Base-by-base conservation (phyloP, 1,140 invertebrate species). In the Rhopalosiphum padi region DNA sequence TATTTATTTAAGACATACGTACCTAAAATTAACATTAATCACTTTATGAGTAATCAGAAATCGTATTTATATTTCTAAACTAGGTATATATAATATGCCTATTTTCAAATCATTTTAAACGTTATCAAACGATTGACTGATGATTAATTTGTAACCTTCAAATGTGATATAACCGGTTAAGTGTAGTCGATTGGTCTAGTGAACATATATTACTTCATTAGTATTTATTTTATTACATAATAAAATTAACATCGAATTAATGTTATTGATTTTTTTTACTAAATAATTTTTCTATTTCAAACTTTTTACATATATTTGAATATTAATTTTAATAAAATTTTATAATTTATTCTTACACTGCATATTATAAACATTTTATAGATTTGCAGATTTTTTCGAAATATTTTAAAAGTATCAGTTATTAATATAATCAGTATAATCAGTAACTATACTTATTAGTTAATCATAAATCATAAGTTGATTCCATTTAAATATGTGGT, bases 91-190 rank as follows among this genome's bases (percentile, higher is more conserved):
- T 25, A 9, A 41, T 8, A 41, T 41, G n/a, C n/a, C n/a, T n/a
- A 41, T 43, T 22, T 85, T 25, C 1, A 41, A 15, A 41, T 25
- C 22, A 41, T 41, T 43, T 85, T 30, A 43, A 23, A 23, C 4
- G 9, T 41, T 85, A 9, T 41, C 9, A 25, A 85, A 41, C 8
- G 30, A 43, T 30, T 46, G 4, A 46, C 23, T n/a, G 46, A 48
- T 48, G 43, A n/a, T n/a, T 8, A 87, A 51, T 87, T 87, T 9
- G 86, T 87, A 87, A 87, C 86, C 86, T 87, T 87, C 86, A 87
- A 48, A 48, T 87, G 18, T 48, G 8, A 48, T n/a, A 48, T 5
- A 87, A 87, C 43, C 43, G 43, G 86, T 87, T 87, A 35, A 87
- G 22, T 87, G 30, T 22, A 3, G 15, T 87, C 46, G 46, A 48